phyloP scores from a whole-genome alignment of 1,140 invertebrate species.

The Brachionus sp. region DNA sequence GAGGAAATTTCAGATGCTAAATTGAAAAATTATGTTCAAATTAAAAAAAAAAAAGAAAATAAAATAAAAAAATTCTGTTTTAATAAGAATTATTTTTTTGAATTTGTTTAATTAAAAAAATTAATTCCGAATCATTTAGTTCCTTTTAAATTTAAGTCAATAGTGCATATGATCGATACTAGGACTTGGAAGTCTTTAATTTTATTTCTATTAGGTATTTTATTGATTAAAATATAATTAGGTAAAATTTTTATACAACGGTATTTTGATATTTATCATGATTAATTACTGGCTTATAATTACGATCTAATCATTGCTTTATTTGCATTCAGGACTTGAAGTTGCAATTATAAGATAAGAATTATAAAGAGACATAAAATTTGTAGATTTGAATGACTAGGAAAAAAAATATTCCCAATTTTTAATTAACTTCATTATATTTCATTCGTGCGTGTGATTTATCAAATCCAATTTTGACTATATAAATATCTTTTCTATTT shows the following conservation, averaged over 20 bases:
- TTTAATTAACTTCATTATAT: slow-evolving; percentile 42
- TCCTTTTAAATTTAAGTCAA: slow-evolving; percentile 18
- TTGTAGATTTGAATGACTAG: background rate
- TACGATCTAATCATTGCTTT: slow-evolving; percentile 7
- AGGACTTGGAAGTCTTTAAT: background rate
- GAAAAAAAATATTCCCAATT: slow-evolving; percentile 27
- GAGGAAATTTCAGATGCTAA: slow-evolving; percentile 17
- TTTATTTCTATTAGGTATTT: background rate
- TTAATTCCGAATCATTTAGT: slow-evolving; percentile 23
- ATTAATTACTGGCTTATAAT: slow-evolving; percentile 38
- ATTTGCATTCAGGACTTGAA: background rate
- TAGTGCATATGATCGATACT: slow-evolving; percentile 13
- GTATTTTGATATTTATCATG: slow-evolving; percentile 28
- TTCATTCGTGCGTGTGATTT: slow-evolving; percentile 45
- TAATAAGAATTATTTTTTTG: background rate
- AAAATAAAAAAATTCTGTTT: background rate
- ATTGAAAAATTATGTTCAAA: slow-evolving; percentile 4
- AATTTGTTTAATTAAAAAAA: slow-evolving; percentile 35
- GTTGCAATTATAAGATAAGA: slow-evolving; percentile 42
- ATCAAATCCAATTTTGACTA: slow-evolving; percentile 26
- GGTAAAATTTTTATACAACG: slow-evolving; percentile 1
- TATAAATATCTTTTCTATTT: slow-evolving; percentile 35
- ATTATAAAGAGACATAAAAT: slow-evolving; percentile 9
- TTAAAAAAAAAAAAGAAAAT: background rate
- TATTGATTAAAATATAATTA: slow-evolving; percentile 44